Evolutionary conservation across 30 jellyfish, hydroid and myxozoan species (phyloP).

Genomic region (Turritopsis rubra): DNA sequence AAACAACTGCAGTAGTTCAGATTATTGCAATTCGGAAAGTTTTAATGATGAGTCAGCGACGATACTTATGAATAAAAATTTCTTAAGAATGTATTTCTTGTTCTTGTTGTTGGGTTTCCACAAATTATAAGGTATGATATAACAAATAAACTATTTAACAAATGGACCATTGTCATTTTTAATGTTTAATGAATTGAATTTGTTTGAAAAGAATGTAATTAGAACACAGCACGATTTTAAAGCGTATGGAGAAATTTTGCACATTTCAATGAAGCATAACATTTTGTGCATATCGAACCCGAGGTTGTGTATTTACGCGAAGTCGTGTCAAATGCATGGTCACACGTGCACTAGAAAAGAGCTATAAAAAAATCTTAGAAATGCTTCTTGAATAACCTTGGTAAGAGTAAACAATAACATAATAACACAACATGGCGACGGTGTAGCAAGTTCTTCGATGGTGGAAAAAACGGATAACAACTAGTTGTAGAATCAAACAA

Average conservation of each 20-base stretch:
- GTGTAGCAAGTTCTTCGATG: not conserved
- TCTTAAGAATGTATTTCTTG: too few species aligned
- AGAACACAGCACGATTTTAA: not conserved
- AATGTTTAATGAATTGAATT: not conserved
- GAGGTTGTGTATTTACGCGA: not conserved
- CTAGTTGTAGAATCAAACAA: not conserved
- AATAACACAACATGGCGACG: constrained; percentile 17
- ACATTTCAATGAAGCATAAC: not conserved
- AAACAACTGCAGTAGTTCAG: too few species aligned
- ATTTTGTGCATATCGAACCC: not conserved
- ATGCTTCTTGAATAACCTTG: not conserved
- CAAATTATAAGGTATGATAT: not conserved
- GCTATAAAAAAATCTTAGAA: not conserved
- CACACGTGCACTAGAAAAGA: not conserved
- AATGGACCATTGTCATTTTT: too few species aligned
- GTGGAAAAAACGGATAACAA: not conserved
- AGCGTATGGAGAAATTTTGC: not conserved
- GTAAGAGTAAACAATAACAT: not conserved
- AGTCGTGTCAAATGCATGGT: constrained; percentile 12
- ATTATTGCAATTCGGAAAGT: too few species aligned
- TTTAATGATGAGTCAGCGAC: too few species aligned
- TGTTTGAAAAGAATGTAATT: not conserved
- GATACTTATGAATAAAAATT: too few species aligned
- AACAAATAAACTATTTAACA: too few species aligned
- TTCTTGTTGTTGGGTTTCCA: too few species aligned